Evolutionary conservation across 2,888 invertebrate genomes (phyloP).

Genomic region (Dyspetes luteomarginatus): DNA sequence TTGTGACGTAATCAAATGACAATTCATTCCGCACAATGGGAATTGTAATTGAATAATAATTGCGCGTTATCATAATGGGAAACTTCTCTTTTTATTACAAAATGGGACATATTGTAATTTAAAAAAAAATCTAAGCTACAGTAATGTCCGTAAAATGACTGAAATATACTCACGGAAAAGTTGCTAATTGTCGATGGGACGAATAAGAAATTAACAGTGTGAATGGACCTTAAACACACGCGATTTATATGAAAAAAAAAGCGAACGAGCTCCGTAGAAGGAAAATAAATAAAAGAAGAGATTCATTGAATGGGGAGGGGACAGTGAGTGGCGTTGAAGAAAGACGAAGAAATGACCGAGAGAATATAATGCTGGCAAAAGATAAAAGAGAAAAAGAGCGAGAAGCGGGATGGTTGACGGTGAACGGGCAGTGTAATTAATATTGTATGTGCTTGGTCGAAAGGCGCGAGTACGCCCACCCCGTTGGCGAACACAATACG

Average conservation of each 20-base stretch:
- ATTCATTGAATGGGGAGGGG: background rate
- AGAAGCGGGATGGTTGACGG: slow-evolving; percentile 47
- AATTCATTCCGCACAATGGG: no score
- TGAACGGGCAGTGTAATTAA: slow-evolving; percentile 73
- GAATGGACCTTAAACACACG: background rate
- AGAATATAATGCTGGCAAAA: slow-evolving; percentile 38
- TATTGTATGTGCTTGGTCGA: slow-evolving; percentile 71
- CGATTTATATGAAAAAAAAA: background rate
- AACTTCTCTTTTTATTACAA: no score
- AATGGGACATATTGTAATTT: no score
- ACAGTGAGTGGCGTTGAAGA: slow-evolving; percentile 10
- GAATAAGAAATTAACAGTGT: background rate
- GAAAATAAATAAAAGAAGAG: slow-evolving; percentile 20
- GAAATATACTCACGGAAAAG: no score
- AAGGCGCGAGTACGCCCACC: slow-evolving; percentile 73
- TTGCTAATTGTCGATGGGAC: background rate
- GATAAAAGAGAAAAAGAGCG: slow-evolving; percentile 9
- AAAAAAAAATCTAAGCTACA: no score
- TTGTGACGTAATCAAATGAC: no score
- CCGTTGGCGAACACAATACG: slow-evolving; percentile 75
- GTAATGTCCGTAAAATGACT: no score
- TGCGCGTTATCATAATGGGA: no score
- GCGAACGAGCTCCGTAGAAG: slow-evolving; percentile 14
- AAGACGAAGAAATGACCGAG: slow-evolving; percentile 34
- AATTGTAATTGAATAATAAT: no score